A percentile compares a stretch with the other conserved stretches of the same genome.
These are phyloP conservation scores for Orbicella faveolata DNA, from an alignment of 64 coral and sea anemone genomes.

Conservation along the genomic window DNA sequence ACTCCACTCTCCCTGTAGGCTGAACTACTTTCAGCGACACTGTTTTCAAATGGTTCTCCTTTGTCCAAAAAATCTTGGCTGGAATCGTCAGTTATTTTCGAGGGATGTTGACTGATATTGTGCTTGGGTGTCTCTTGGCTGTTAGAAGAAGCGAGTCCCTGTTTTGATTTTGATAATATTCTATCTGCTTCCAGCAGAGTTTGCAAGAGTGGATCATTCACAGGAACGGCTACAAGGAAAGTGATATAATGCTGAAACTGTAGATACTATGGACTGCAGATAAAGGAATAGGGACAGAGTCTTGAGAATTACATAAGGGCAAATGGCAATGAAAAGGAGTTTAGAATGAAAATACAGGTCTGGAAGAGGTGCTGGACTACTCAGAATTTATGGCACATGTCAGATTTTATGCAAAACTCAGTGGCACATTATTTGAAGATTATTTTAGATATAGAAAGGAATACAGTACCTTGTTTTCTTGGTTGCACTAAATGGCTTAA, in stretches of 20 bases:
- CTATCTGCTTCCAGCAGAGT: slow-evolving; percentile 34
- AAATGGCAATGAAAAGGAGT: neutral
- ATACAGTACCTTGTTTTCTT: slow-evolving; percentile 11
- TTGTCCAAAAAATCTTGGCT: neutral
- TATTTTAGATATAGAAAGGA: neutral
- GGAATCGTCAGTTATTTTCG: neutral
- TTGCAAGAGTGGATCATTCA: slow-evolving; percentile 55
- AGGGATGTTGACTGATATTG: neutral
- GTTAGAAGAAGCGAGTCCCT: neutral
- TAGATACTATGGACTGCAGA: too few species aligned
- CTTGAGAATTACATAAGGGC: neutral
- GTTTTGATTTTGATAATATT: slow-evolving; percentile 41
- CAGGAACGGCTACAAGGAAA: slow-evolving; percentile 4
- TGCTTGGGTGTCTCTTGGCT: neutral
- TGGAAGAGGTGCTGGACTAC: too few species aligned
- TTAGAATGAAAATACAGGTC: too few species aligned
- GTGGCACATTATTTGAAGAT: too few species aligned
- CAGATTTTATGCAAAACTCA: too few species aligned
- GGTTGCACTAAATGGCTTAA: slow-evolving; percentile 79
- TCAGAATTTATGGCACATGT: neutral
- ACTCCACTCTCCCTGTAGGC: neutral
- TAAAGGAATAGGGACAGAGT: too few species aligned
- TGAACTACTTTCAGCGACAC: neutral
- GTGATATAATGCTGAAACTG: neutral
- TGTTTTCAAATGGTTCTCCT: neutral